These are phyloP conservation scores for Epirrhoe tristata DNA, from an alignment of 2,888 invertebrate species.

Conservation along the genomic window DNA sequence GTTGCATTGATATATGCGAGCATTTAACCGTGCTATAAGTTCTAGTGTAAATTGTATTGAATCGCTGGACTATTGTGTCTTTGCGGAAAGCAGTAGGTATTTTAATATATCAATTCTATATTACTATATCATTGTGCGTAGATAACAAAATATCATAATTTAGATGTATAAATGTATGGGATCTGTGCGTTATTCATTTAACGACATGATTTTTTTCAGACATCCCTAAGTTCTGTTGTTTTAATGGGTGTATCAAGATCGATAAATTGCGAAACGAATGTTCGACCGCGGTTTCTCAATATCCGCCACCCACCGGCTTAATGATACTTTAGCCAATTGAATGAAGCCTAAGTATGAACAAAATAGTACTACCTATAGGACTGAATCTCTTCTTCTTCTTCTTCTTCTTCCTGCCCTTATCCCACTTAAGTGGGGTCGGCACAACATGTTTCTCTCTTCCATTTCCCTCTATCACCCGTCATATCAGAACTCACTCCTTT, in stretches of 20 bases:
- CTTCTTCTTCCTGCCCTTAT: too few species aligned
- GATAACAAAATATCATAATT: not conserved
- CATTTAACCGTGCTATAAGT: not conserved
- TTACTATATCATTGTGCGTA: too few species aligned
- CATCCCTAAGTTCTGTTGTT: conserved; percentile 34
- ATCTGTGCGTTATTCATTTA: not conserved
- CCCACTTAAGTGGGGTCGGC: too few species aligned
- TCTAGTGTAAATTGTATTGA: not conserved
- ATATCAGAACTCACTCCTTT: too few species aligned
- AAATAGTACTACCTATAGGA: conserved; percentile 20
- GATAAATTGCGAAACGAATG: conserved; percentile 62
- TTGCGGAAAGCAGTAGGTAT: not conserved
- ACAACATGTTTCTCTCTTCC: too few species aligned
- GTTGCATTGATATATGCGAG: not conserved
- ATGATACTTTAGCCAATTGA: conserved; percentile 42
- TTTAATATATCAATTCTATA: not conserved
- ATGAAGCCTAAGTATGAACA: conserved; percentile 29
- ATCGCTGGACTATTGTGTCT: not conserved
- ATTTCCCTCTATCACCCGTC: too few species aligned
- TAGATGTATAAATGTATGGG: not conserved
- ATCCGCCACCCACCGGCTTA: conserved; percentile 63
- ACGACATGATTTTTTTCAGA: not conserved
- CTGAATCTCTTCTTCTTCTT: too few species aligned
- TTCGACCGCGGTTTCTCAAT: conserved; percentile 58
- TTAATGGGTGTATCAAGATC: conserved; percentile 53